Percentiles rank a stretch among this genome's conserved stretches.
These are phyloP conservation scores for Rhogogaster chlorosoma DNA, from an alignment of 2,888 invertebrate species.

Conservation along the genomic window DNA sequence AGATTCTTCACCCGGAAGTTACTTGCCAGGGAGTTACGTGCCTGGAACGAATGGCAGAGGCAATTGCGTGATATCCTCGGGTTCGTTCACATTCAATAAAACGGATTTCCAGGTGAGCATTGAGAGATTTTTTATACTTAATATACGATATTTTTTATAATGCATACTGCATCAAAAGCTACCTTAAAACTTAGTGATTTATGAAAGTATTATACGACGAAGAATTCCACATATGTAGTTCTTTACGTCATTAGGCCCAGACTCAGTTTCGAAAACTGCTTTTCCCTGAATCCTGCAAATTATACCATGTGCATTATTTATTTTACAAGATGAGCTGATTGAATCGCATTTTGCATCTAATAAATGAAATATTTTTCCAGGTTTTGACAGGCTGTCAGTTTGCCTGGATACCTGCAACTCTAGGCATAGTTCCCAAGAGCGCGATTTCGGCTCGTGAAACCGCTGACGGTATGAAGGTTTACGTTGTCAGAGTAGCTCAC, in stretches of 20 bases:
- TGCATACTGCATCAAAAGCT: not conserved
- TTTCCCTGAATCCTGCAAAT: not conserved
- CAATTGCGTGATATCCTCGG: constrained; percentile 54
- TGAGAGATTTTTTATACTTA: not conserved
- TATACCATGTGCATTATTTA: not conserved
- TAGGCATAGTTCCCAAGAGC: constrained; percentile 55
- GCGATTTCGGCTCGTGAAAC: constrained; percentile 54
- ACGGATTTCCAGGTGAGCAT: constrained; percentile 54
- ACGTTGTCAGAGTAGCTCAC: constrained; percentile 57
- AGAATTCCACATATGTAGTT: not conserved
- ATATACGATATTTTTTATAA: not conserved
- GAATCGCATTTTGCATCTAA: not conserved
- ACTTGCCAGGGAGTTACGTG: constrained; percentile 55
- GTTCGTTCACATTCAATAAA: constrained; percentile 50
- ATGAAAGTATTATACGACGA: not conserved
- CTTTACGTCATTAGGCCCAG: not conserved
- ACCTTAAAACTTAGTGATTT: not conserved
- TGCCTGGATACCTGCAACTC: constrained; percentile 55
- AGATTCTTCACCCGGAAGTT: constrained; percentile 43
- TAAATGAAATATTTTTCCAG: constrained; percentile 43
- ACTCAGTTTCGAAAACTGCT: not conserved
- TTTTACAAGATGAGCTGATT: not conserved
- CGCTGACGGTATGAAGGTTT: constrained; percentile 54
- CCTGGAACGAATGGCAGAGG: constrained; percentile 52
- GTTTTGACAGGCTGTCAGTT: constrained; percentile 57